Evolutionary conservation across 2,797 vertebrate species (phyloP).

Genomic region (Eidolon dupreanum): DNA sequence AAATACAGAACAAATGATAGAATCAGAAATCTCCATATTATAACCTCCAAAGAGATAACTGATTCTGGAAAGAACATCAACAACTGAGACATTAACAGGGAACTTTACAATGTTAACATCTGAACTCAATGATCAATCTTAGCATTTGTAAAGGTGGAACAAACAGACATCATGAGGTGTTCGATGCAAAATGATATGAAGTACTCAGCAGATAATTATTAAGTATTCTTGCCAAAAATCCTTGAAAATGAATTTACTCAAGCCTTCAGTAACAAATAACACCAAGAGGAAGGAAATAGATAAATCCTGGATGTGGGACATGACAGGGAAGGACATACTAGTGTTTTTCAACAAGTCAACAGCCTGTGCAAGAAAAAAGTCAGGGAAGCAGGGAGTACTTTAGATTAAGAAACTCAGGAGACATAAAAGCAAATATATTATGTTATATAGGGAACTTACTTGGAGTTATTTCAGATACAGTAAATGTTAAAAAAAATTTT

Average conservation of each 20-base stretch:
- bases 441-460: neutral
- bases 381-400: neutral
- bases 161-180: neutral
- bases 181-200: neutral
- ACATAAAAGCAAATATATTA: neutral
- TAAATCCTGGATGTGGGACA: neutral
- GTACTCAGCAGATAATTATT: neutral
- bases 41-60: neutral
- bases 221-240: neutral
- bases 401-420: neutral
- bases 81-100: neutral
- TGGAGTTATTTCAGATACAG: neutral
- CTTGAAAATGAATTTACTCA: neutral
- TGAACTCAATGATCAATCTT: neutral
- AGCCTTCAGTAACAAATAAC: neutral
- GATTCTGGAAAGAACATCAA: neutral
- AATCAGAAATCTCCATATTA: neutral
- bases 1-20: neutral
- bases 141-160: neutral
- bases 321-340: neutral
- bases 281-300: neutral
- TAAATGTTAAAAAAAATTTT: neutral
- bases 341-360: neutral
- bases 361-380: neutral
- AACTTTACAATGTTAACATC: neutral